These are phyloP conservation scores for Mercenaria mercenaria DNA, from an alignment of 1,140 invertebrate genomes.

Conservation along the genomic window DNA sequence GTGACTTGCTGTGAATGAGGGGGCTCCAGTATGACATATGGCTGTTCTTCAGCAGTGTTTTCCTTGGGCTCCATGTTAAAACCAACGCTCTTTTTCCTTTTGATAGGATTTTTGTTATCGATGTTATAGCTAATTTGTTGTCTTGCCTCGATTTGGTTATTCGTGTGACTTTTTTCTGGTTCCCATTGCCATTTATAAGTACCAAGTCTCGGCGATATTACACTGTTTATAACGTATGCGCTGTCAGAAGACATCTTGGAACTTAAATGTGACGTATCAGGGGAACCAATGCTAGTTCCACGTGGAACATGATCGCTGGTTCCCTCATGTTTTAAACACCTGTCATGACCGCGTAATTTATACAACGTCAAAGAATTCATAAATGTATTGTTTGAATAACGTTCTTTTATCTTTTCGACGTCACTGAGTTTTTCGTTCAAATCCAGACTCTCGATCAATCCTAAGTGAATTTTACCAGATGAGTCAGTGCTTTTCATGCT, in stretches of 20 bases:
- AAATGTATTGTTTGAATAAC: conserved; percentile 61
- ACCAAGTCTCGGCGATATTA: not conserved
- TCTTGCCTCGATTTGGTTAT: conserved; percentile 13
- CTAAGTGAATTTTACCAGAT: conserved; percentile 55
- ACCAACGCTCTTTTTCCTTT: conserved; percentile 54
- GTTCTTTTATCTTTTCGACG: conserved; percentile 63
- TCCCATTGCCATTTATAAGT: conserved; percentile 29
- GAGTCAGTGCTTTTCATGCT: conserved; percentile 36
- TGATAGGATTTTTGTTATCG: not conserved
- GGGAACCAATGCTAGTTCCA: conserved; percentile 22
- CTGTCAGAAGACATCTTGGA: conserved; percentile 34
- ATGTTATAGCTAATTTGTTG: not conserved
- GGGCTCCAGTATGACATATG: not conserved
- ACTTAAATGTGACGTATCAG: not conserved
- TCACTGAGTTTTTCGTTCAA: conserved; percentile 60
- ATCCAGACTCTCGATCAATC: conserved; percentile 64
- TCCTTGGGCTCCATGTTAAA: conserved; percentile 17
- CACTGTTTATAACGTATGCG: not conserved
- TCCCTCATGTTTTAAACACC: conserved; percentile 17
- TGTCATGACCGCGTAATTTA: conserved; percentile 62
- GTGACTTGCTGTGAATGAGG: too few species aligned
- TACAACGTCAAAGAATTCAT: conserved; percentile 51
- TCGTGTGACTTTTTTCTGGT: conserved; percentile 47
- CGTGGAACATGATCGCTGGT: conserved; percentile 32
- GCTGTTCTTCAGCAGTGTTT: conserved; percentile 1